Conservation (phyloP, 2,113 vertebrate species). For the Calyptomena viridis region DNA sequence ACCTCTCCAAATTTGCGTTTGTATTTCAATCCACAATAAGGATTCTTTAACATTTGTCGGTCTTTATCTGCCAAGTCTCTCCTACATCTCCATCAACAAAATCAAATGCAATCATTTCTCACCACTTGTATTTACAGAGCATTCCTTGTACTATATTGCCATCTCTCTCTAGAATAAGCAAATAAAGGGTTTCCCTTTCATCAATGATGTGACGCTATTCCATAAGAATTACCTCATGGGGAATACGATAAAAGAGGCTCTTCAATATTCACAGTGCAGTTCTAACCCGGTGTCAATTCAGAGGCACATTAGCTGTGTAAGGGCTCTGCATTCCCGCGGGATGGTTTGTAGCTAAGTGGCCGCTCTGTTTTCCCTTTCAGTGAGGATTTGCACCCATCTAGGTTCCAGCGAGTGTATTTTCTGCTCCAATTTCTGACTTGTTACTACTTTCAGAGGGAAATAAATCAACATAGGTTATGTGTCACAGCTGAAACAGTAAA, state of each 20-base stretch:
- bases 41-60: neutral
- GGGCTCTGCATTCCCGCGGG: neutral
- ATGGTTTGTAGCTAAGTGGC: neutral
- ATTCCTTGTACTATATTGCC: neutral
- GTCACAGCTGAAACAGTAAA: neutral
- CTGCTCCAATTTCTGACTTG: neutral
- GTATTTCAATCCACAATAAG: neutral
- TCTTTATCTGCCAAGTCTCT: neutral
- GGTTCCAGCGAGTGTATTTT: neutral
- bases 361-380: neutral
- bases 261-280: neutral
- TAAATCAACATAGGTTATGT: neutral
- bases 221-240: neutral
- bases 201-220: neutral
- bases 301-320: neutral
- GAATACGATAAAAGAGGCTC: neutral
- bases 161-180: slow-evolving; percentile 5
- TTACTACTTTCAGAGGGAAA: neutral
- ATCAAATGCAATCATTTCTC: neutral
- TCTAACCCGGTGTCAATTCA: neutral
- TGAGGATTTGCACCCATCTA: neutral
- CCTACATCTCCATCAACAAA: neutral
- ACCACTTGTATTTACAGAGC: neutral
- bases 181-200: neutral
- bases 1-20: neutral